phyloP scores from a whole-genome alignment of 1,140 invertebrate genomes.

The Gryon sp. region DNA sequence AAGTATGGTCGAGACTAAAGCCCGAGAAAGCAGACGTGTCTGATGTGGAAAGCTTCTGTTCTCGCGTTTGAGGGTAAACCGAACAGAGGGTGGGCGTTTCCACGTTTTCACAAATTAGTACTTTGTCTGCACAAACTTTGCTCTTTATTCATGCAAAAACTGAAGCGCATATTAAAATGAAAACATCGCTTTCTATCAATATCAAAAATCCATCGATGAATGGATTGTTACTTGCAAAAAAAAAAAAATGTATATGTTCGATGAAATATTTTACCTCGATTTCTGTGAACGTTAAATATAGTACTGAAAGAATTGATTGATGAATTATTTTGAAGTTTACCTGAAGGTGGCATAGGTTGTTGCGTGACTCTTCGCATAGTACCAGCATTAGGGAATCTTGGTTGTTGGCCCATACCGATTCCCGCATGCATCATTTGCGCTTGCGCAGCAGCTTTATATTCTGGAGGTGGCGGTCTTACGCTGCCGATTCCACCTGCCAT shows the following conservation, averaged over 20 bases:
- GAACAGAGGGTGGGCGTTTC: slow-evolving; percentile 4
- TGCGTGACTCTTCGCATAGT: slow-evolving; percentile 82
- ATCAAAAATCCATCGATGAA: background rate
- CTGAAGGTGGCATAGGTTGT: slow-evolving; percentile 85
- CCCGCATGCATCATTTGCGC: slow-evolving; percentile 82
- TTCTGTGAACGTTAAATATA: too few species aligned
- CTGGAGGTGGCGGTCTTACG: slow-evolving; percentile 85
- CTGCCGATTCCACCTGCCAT: slow-evolving; percentile 76
- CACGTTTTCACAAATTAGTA: slow-evolving; percentile 33
- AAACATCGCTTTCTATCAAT: slow-evolving; percentile 8
- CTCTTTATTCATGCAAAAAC: slow-evolving; percentile 8
- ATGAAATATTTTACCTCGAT: too few species aligned
- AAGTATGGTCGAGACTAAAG: slow-evolving; percentile 18
- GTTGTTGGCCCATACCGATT: slow-evolving; percentile 77
- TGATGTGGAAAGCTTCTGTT: slow-evolving; percentile 43
- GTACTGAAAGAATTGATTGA: background rate
- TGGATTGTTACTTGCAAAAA: too few species aligned
- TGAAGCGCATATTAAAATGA: slow-evolving; percentile 23
- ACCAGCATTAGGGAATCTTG: slow-evolving; percentile 79
- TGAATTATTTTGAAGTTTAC: slow-evolving; percentile 71
- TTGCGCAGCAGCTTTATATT: slow-evolving; percentile 85
- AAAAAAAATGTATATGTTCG: too few species aligned
- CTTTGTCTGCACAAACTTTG: slow-evolving; percentile 22
- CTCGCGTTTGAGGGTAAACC: slow-evolving; percentile 28
- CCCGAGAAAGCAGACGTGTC: slow-evolving; percentile 30